Evolutionary conservation across 2,113 vertebrate species (phyloP).

Genomic region (Perccottus glenii): DNA sequence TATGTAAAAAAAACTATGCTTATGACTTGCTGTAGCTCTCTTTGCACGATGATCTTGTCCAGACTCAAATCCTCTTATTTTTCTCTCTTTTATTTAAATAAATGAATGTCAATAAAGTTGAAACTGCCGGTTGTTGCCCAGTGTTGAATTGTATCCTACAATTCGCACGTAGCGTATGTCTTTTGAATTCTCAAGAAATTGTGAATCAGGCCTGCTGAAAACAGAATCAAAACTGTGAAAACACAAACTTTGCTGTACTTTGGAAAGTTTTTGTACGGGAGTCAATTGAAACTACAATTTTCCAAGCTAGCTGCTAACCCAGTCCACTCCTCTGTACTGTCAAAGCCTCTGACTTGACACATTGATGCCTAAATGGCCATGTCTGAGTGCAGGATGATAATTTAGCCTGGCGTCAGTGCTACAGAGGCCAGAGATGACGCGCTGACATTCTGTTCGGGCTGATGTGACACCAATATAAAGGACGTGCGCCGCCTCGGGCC

Average conservation of each 20-base stretch:
- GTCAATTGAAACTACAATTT: conserved; percentile 7
- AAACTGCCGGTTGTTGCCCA: no score
- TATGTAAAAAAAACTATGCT: no score
- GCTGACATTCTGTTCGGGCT: conserved; percentile 59
- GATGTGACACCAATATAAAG: conserved; percentile 70
- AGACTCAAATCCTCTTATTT: no score
- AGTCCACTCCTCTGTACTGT: conserved; percentile 40
- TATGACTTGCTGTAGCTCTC: no score
- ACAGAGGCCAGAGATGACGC: conserved; percentile 50
- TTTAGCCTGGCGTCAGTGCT: conserved; percentile 55
- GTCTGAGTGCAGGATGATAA: conserved; percentile 61
- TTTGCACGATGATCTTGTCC: no score
- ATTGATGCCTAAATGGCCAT: conserved; percentile 61
- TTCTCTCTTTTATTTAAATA: no score
- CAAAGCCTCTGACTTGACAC: conserved; percentile 45
- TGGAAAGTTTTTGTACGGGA: neutral
- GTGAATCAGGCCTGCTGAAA: neutral
- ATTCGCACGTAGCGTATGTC: no score
- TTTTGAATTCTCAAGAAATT: no score
- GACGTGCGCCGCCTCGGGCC: conserved; percentile 55
- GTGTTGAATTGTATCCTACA: no score
- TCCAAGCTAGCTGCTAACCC: conserved; percentile 25
- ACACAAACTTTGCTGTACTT: neutral
- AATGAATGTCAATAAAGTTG: no score
- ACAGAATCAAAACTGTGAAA: neutral